A percentile compares a stretch with the other conserved stretches of the same genome.
Conservation (phyloP, 2,888 invertebrate genomes). For the Conus canariensis region DNA sequence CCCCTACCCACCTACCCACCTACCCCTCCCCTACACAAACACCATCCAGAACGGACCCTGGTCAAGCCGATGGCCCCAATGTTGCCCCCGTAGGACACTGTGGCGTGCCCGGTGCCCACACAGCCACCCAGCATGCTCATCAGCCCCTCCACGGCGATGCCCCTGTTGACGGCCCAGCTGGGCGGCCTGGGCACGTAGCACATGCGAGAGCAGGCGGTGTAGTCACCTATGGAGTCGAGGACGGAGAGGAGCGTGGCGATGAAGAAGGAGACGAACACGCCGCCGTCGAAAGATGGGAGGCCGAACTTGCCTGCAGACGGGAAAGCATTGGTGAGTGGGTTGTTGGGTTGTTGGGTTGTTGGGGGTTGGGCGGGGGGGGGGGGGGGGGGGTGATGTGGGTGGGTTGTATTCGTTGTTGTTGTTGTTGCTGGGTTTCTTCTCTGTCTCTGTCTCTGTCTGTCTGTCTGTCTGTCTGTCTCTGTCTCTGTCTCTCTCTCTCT, state of each 20-base stretch:
- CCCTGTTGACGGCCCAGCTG: conserved; percentile 89
- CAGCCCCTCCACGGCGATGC: conserved; percentile 86
- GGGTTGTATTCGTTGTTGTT: too few species aligned
- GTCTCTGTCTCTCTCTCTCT: too few species aligned
- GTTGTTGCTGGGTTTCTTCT: too few species aligned
- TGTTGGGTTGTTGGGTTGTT: too few species aligned
- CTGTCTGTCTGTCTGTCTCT: too few species aligned
- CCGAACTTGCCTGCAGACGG: conserved; percentile 68
- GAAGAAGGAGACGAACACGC: conserved; percentile 67
- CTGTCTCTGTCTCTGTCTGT: too few species aligned
- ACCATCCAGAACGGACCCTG: conserved; percentile 81
- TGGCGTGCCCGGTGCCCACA: conserved; percentile 92
- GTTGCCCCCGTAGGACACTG: conserved; percentile 93
- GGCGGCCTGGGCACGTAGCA: conserved; percentile 89
- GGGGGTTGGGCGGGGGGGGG: too few species aligned
- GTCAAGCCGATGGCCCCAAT: conserved; percentile 94
- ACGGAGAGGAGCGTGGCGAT: conserved; percentile 69
- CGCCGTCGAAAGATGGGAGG: conserved; percentile 59
- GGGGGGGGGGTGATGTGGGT: too few species aligned
- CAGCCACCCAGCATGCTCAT: conserved; percentile 90
- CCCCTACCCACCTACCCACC: too few species aligned
- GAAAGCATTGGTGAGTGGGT: too few species aligned
- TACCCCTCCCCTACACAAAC: too few species aligned
- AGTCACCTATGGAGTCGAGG: conserved; percentile 86
- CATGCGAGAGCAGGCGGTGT: conserved; percentile 88